Evolutionary conservation across 2,797 vertebrate species (phyloP).

Genomic region (Miichthys miiuy): DNA sequence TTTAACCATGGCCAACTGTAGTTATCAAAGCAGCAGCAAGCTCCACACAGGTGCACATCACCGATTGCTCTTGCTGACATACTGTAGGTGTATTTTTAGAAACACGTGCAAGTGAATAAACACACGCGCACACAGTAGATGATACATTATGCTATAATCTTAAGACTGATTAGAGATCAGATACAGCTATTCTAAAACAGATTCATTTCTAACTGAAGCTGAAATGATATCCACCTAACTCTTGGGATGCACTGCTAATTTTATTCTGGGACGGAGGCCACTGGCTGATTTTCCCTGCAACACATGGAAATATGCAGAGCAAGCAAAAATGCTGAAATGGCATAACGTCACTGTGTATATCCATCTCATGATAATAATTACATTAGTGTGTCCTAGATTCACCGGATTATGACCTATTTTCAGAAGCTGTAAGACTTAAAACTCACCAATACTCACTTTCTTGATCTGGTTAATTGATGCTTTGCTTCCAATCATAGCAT

Average conservation of each 20-base stretch:
- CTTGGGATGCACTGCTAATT: slow-evolving; percentile 1
- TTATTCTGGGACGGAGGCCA: slow-evolving; percentile 19
- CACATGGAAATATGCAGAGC: background rate
- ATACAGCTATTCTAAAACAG: background rate
- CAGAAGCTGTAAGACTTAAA: background rate
- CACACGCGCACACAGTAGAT: slow-evolving; percentile 19
- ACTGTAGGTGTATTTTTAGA: slow-evolving; percentile 8
- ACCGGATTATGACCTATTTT: background rate
- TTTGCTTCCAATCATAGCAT: too few relatives aligned
- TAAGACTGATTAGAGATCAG: slow-evolving; percentile 37
- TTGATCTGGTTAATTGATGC: background rate
- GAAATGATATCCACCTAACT: slow-evolving; percentile 36
- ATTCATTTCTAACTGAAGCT: slow-evolving; percentile 22
- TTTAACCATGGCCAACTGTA: slow-evolving; percentile 39
- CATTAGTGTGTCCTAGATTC: background rate
- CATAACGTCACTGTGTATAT: background rate
- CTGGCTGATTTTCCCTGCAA: slow-evolving; percentile 29
- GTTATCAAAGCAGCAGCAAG: slow-evolving; percentile 31
- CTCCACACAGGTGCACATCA: slow-evolving; percentile 3
- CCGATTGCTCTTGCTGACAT: background rate
- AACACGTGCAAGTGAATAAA: background rate
- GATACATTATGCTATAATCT: slow-evolving; percentile 23
- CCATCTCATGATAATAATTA: background rate
- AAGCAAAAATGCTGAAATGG: background rate
- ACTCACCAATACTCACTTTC: background rate